Conservation (phyloP, 2,797 vertebrate species). For the Numenius phaeopus region DNA sequence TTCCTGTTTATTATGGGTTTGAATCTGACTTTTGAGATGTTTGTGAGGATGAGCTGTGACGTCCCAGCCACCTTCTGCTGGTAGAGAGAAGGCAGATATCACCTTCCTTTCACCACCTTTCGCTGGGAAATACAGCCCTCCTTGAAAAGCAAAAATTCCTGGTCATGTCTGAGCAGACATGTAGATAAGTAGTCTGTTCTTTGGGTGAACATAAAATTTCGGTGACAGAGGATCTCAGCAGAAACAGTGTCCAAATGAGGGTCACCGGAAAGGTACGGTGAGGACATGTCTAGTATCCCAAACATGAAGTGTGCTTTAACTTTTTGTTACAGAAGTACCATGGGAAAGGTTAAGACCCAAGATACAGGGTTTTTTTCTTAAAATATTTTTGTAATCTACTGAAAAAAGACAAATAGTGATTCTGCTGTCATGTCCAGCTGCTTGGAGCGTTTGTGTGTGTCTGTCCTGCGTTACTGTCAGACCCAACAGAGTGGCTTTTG, state of each 20-base stretch:
- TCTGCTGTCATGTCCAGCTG: neutral
- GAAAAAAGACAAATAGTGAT: neutral
- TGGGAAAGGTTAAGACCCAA: neutral
- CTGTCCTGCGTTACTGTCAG: neutral
- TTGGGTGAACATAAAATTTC: neutral
- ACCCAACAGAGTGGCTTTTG: neutral
- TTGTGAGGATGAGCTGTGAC: neutral
- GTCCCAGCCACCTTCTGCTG: neutral
- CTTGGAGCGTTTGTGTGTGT: neutral
- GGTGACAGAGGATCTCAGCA: neutral
- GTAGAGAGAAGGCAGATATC: neutral
- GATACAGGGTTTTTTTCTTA: neutral
- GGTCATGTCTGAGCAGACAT: neutral
- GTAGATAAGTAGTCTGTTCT: neutral
- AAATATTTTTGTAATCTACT: neutral
- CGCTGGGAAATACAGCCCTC: neutral
- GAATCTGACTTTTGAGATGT: neutral
- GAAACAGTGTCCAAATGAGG: neutral
- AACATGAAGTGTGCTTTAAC: neutral
- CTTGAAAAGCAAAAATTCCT: neutral
- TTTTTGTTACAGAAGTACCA: neutral
- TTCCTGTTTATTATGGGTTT: neutral
- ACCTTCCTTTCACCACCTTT: neutral
- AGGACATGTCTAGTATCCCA: neutral
- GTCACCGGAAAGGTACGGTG: rapidly evolving